Base-by-base conservation (phyloP, 2,888 invertebrate species). In the Melanchra persicariae region DNA sequence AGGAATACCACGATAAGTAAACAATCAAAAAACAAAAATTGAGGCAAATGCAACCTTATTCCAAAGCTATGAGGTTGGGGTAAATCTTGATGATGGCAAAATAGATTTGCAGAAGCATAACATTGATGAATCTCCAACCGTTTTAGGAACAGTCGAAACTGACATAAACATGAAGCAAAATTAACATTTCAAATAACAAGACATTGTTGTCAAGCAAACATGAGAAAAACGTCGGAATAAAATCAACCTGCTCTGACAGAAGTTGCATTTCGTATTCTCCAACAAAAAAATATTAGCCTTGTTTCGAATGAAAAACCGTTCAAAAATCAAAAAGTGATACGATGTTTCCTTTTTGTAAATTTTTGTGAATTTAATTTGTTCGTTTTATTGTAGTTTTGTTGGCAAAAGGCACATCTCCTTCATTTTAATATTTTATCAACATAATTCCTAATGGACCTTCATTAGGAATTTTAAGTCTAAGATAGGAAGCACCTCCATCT, bases 101-200 rank as follows among this genome's bases (percentile, higher is more conserved):
- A 40, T 78, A 81, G 74, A 30, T 85, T 91, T 88, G 92, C 83
- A 75, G 71, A 79, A 79, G 83, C 80, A 87, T 87, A 92, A 93
- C 94, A 91, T 93, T 94, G 94, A 94, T 92, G 93, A 91, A 94
- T 95, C 90, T 90, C 91, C 89, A 85, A 85, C 92, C 93, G 90
- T 91, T 92, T 93, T 92, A 91, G 91, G 92, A 91, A 89, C 91
- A 90, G 87, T 88, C 93, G 91, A 93, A 93, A 89, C 87, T 91
- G 93, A 91, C 91, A 92, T 94, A 92, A 91, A 92, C 92, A 92
- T 91, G 92, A 91, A 90, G 89, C 85, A 86, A 88, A 91, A 93
- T 95, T 93, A 93, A 91, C 94, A 94, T 95, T 95, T 93, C 92
- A 94, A 94, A 95, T 94, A 90, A 86, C 88, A 89, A 85, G 87